Evolutionary conservation across 2,113 vertebrate species (phyloP).

Genomic region (Eurystomus gularis): DNA sequence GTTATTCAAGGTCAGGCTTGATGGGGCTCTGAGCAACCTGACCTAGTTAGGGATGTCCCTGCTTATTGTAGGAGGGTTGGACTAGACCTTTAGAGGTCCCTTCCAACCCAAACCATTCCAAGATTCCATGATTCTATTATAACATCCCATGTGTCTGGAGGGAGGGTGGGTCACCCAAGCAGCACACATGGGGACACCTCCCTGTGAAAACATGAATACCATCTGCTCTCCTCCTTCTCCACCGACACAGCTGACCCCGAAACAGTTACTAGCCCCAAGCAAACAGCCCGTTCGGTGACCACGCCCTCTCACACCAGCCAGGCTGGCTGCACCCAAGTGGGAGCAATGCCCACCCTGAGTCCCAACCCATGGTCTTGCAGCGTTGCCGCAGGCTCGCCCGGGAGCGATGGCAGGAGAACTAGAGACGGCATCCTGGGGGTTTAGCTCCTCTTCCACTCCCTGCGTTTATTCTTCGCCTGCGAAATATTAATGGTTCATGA

Average conservation of each 20-base stretch:
- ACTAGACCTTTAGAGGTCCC: too few species aligned
- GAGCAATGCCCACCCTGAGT: background rate
- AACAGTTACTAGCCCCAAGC: background rate
- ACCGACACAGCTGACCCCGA: background rate
- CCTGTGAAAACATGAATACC: fast-evolving
- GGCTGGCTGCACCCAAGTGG: background rate
- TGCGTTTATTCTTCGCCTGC: background rate
- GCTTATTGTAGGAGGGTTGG: too few species aligned
- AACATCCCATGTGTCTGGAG: fast-evolving
- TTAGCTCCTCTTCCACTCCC: background rate
- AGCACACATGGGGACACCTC: fast-evolving
- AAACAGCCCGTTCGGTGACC: fast-evolving
- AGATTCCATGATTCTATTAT: too few species aligned
- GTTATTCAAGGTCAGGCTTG: too few species aligned
- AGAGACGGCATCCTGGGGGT: fast-evolving
- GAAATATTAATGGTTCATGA: slow-evolving; percentile 10
- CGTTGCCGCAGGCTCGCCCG: fast-evolving
- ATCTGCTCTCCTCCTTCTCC: background rate
- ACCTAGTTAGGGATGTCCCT: too few species aligned
- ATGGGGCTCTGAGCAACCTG: too few species aligned
- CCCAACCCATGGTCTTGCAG: fast-evolving
- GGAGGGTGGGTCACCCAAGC: background rate
- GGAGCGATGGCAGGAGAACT: background rate
- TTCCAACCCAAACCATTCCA: too few species aligned
- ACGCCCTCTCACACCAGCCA: background rate